Evolutionary conservation across 2,113 vertebrate genomes (phyloP).

Genomic region (Xiphophorus hellerii): DNA sequence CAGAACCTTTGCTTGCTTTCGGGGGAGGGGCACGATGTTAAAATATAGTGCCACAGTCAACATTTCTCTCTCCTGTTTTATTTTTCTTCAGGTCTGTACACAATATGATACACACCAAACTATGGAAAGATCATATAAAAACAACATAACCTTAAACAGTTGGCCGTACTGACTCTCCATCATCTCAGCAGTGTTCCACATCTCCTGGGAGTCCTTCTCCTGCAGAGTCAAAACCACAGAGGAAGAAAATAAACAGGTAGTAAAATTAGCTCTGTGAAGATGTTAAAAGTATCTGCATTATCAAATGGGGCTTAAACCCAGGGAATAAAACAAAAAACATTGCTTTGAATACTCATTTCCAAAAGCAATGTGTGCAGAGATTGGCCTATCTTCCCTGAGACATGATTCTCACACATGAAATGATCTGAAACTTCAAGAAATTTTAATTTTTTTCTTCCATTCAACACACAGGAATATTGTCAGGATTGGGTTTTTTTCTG

Average conservation of each 20-base stretch:
- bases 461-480: constrained; percentile 27
- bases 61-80: too few species aligned
- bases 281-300: background rate
- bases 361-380: background rate
- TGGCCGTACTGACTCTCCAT: constrained; percentile 93
- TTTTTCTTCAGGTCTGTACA: too few species aligned
- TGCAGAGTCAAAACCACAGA: constrained; percentile 49
- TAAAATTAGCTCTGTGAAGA: background rate
- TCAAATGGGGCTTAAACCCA: too few species aligned
- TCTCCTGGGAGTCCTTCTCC: constrained; percentile 97
- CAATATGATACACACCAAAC: too few species aligned
- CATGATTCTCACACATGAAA: constrained; percentile 51
- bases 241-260: background rate
- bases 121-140: too few species aligned
- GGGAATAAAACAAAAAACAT: background rate
- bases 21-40: too few species aligned
- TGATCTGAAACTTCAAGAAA: constrained; percentile 67
- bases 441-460: constrained; percentile 69
- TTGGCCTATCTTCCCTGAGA: constrained; percentile 45
- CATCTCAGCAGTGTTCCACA: constrained; percentile 86
- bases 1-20: too few species aligned
- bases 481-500: too few species aligned
- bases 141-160: constrained; percentile 77
- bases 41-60: too few species aligned
- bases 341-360: background rate